Percentiles rank a stretch among this genome's conserved stretches.
Evolutionary conservation across 2,888 invertebrate genomes (phyloP).

Genomic region (Lypha dubia): DNA sequence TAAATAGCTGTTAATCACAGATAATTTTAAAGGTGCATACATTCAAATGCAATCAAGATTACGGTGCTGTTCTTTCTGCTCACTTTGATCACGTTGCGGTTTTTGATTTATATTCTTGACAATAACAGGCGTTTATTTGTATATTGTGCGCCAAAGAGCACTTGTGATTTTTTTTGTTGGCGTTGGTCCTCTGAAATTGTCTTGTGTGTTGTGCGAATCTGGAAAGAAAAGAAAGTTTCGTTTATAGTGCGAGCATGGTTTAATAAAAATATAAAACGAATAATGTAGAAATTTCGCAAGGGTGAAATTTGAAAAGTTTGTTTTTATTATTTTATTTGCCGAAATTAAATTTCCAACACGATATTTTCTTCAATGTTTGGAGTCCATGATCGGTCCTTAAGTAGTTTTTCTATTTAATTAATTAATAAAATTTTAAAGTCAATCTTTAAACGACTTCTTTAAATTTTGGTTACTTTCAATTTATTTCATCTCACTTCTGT

Average conservation of each 20-base stretch:
- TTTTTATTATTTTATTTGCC: too few species aligned
- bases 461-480: too few species aligned
- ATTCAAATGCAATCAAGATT: slow-evolving; percentile 6
- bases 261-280: too few species aligned
- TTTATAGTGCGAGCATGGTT: not conserved
- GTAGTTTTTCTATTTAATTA: too few species aligned
- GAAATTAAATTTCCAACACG: too few species aligned
- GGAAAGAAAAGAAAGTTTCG: not conserved
- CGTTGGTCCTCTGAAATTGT: not conserved
- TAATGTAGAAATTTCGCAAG: too few species aligned
- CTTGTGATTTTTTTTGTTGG: slow-evolving; percentile 19
- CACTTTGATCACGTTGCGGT: slow-evolving; percentile 18
- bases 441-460: too few species aligned
- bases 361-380: too few species aligned
- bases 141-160: slow-evolving; percentile 11
- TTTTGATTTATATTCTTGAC: slow-evolving; percentile 26
- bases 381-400: too few species aligned
- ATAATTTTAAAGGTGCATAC: not conserved
- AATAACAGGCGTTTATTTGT: not conserved
- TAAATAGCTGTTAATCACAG: slow-evolving; percentile 42
- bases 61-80: slow-evolving; percentile 18
- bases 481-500: too few species aligned
- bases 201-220: slow-evolving; percentile 2
- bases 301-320: too few species aligned
- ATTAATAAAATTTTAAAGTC: too few species aligned